Conservation (phyloP, 2,888 invertebrate species). For the Drosophila kanekoi region DNA sequence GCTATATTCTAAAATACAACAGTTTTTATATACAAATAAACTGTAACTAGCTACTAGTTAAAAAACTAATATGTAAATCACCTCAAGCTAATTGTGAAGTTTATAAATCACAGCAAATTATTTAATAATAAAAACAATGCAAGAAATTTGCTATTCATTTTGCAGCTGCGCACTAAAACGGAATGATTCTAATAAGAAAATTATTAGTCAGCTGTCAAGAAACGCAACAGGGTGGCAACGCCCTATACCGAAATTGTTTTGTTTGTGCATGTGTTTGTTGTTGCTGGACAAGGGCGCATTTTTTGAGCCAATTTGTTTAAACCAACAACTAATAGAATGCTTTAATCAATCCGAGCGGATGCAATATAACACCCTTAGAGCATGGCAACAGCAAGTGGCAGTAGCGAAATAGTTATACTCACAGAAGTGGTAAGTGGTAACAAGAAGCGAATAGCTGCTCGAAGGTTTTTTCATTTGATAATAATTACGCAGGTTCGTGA, state of each 20-base stretch:
- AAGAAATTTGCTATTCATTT: not conserved
- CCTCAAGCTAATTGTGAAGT: constrained; percentile 33
- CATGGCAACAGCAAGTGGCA: constrained; percentile 43
- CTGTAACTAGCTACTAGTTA: constrained; percentile 51
- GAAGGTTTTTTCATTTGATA: too few relatives aligned
- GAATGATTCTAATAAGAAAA: not conserved
- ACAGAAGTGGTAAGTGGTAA: constrained; percentile 63
- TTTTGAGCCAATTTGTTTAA: constrained; percentile 47
- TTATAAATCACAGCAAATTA: constrained; percentile 27
- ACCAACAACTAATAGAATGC: constrained; percentile 17
- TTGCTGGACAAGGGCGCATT: constrained; percentile 41
- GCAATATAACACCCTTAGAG: not conserved
- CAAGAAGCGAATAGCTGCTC: not conserved
- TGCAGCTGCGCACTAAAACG: constrained; percentile 23
- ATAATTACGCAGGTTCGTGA: constrained; percentile 71
- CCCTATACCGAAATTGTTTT: constrained; percentile 9
- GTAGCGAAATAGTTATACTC: constrained; percentile 56
- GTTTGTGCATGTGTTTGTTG: constrained; percentile 19
- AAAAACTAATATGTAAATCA: constrained; percentile 30
- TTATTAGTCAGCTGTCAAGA: constrained; percentile 31
- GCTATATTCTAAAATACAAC: constrained; percentile 38
- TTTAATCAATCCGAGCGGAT: not conserved
- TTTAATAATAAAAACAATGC: constrained; percentile 40
- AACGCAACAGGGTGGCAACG: constrained; percentile 37
- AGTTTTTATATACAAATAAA: constrained; percentile 47